These are phyloP conservation scores for Pungitius pungitius DNA, from an alignment of 2,113 vertebrate genomes.

Conservation along the genomic window DNA sequence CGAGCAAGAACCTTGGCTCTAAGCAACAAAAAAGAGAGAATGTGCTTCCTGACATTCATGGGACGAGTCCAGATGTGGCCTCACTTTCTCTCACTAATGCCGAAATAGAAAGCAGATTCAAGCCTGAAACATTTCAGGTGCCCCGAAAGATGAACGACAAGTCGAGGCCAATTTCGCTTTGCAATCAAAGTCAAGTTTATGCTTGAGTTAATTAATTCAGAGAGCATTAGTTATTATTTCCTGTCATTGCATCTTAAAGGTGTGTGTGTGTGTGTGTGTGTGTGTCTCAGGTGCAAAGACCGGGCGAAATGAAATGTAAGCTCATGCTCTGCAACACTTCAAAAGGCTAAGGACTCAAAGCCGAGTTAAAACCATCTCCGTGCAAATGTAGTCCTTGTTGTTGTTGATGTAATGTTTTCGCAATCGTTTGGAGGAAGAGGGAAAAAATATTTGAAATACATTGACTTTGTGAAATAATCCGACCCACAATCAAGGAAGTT, in stretches of 20 bases:
- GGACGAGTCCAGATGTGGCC: conserved; percentile 6
- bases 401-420: background rate
- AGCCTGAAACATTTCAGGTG: background rate
- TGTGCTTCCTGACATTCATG: background rate
- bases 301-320: background rate
- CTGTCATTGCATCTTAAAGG: background rate
- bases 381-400: background rate
- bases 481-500: background rate
- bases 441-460: background rate
- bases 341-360: background rate
- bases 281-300: background rate
- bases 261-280: background rate
- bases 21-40: background rate
- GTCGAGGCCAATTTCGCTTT: background rate
- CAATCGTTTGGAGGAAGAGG: background rate
- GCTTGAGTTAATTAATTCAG: background rate
- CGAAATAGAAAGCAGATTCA: background rate
- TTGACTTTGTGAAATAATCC: background rate
- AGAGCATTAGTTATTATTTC: background rate
- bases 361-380: background rate
- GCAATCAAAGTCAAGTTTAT: background rate
- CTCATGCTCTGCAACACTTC: background rate
- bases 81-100: background rate
- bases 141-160: background rate
- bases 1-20: background rate